Evolutionary conservation across 2,888 invertebrate genomes (phyloP).

Genomic region (Eudasyphora cyanicolor): DNA sequence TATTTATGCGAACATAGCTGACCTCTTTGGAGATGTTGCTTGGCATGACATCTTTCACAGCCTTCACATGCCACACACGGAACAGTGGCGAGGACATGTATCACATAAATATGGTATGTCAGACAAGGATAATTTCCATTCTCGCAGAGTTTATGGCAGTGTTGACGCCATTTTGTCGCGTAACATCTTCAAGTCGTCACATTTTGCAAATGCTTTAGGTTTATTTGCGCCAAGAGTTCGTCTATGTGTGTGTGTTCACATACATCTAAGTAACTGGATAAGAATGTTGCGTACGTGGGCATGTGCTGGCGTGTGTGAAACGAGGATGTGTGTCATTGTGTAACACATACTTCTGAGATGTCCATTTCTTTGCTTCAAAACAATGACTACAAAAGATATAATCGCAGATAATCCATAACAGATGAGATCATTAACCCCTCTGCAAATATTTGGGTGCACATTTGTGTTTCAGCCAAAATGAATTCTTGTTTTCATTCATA

Average conservation of each 20-base stretch:
- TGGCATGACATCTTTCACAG: constrained; percentile 2
- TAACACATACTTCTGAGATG: constrained; percentile 9
- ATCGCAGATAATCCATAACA: constrained; percentile 1
- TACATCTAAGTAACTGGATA: no score
- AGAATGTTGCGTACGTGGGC: background rate
- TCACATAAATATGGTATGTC: constrained; percentile 22
- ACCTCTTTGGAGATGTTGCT: background rate
- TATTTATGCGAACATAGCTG: background rate
- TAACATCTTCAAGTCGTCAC: constrained; percentile 61
- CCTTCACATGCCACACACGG: background rate
- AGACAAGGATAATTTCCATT: background rate
- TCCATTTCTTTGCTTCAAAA: constrained; percentile 30
- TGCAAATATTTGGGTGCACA: background rate
- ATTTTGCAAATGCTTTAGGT: constrained; percentile 7
- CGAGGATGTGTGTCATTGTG: background rate
- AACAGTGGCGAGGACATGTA: background rate
- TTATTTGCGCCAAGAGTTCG: background rate
- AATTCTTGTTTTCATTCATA: no score
- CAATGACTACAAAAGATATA: background rate
- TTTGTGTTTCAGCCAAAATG: background rate
- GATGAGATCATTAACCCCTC: constrained; percentile 9
- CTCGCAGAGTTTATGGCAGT: constrained; percentile 14
- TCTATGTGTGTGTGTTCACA: background rate
- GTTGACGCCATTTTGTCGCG: constrained; percentile 61
- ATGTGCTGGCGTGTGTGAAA: background rate